phyloP scores from a whole-genome alignment of 2,888 invertebrate species.

The Eutolmus rufibarbis region DNA sequence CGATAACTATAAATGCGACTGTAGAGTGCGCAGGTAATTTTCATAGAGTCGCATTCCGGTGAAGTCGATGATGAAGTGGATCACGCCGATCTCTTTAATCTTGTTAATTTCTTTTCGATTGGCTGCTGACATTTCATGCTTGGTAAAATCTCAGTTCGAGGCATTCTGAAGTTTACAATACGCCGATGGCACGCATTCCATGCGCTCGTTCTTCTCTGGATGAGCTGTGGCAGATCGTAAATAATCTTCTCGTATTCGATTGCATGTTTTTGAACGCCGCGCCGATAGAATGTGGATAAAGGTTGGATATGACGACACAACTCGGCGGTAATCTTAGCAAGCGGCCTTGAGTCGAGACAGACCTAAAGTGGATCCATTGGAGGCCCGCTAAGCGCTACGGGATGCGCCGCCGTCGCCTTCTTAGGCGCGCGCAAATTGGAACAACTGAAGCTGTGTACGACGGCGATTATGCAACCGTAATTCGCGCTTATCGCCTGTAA shows the following conservation, averaged over 20 bases:
- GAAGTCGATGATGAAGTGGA: neutral
- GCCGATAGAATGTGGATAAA: conserved; percentile 14
- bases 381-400: neutral
- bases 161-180: conserved; percentile 6
- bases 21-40: neutral
- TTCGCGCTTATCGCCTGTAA: neutral
- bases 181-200: conserved; percentile 11
- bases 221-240: conserved; percentile 10
- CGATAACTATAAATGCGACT: neutral
- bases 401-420: neutral
- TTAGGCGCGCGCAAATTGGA: neutral
- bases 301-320: neutral
- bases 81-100: conserved; percentile 9
- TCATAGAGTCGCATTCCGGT: neutral
- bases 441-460: neutral
- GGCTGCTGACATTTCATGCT: conserved; percentile 15
- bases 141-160: neutral
- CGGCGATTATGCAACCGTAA: neutral
- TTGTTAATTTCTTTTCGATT: conserved; percentile 19
- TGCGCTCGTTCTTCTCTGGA: neutral
- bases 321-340: neutral
- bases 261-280: neutral
- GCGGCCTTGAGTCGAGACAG: neutral
- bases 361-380: conserved; percentile 7
- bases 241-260: neutral